Evolutionary conservation across 2,888 invertebrate genomes (phyloP).

Genomic region (Ophraella communa): DNA sequence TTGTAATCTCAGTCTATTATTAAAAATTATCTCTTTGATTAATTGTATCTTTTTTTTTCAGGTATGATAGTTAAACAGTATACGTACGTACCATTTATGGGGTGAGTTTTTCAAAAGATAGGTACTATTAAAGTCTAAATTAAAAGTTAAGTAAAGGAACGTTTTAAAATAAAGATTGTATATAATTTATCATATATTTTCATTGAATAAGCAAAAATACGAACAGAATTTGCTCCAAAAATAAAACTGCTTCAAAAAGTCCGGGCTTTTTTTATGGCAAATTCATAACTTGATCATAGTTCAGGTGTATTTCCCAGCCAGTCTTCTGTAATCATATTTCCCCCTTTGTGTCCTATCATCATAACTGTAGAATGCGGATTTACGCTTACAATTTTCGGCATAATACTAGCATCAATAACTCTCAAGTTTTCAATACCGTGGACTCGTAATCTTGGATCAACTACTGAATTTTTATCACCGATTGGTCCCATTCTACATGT

Average conservation of each 20-base stretch:
- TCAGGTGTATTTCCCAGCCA: no score
- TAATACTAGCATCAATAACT: constrained; percentile 80
- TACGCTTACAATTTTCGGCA: constrained; percentile 72
- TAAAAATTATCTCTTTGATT: no score
- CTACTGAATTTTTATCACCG: constrained; percentile 67
- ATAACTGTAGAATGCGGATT: constrained; percentile 64
- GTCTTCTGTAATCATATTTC: constrained; percentile 59
- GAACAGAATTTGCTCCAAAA: no score
- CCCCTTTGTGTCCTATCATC: constrained; percentile 62
- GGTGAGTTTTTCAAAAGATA: constrained; percentile 17
- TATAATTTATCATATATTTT: no score
- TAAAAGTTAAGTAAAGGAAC: no score
- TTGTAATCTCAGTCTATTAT: no score
- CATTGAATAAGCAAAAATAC: no score
- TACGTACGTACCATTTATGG: background rate
- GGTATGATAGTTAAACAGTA: background rate
- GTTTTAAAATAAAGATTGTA: no score
- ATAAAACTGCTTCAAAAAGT: no score
- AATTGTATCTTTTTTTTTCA: background rate
- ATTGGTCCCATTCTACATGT: constrained; percentile 35
- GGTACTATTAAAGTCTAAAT: no score
- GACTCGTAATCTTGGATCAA: constrained; percentile 69
- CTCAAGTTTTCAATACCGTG: constrained; percentile 72
- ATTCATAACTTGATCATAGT: no score
- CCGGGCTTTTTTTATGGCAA: no score